Evolutionary conservation across 2,113 vertebrate species (phyloP).

Genomic region (Anseranas semipalmata): DNA sequence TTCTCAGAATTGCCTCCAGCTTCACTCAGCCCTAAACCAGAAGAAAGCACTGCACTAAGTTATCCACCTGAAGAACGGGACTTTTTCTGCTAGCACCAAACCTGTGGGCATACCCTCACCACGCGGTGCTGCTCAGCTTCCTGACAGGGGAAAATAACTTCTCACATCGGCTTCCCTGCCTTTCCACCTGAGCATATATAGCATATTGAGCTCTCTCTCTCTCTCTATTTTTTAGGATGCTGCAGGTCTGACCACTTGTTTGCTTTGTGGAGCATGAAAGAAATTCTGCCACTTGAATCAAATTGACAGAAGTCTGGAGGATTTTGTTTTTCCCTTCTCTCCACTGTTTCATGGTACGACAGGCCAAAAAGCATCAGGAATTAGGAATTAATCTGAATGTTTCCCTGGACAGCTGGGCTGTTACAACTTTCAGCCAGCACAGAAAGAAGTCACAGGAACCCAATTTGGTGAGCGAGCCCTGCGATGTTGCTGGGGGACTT

Average conservation of each 20-base stretch:
- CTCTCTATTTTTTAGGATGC: neutral
- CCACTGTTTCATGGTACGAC: neutral
- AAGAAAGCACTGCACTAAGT: neutral
- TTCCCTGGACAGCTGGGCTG: neutral
- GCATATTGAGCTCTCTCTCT: neutral
- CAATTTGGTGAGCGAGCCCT: neutral
- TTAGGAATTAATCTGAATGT: neutral
- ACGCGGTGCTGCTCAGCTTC: accelerated
- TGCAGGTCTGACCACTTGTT: neutral
- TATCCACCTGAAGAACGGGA: neutral
- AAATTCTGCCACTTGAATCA: neutral
- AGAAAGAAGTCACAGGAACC: neutral
- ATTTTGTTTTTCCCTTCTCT: neutral
- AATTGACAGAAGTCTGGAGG: neutral
- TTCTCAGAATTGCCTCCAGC: neutral
- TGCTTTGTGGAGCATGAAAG: neutral
- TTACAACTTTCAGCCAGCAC: neutral
- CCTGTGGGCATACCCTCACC: neutral
- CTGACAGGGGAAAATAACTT: neutral
- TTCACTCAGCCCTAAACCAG: neutral
- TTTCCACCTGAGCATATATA: neutral
- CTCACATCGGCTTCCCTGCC: accelerated
- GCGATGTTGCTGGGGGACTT: neutral
- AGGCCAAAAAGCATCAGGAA: neutral
- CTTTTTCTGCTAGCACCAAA: neutral